phyloP scores from a whole-genome alignment of 2,888 invertebrate species.

The Polietes domitor region DNA sequence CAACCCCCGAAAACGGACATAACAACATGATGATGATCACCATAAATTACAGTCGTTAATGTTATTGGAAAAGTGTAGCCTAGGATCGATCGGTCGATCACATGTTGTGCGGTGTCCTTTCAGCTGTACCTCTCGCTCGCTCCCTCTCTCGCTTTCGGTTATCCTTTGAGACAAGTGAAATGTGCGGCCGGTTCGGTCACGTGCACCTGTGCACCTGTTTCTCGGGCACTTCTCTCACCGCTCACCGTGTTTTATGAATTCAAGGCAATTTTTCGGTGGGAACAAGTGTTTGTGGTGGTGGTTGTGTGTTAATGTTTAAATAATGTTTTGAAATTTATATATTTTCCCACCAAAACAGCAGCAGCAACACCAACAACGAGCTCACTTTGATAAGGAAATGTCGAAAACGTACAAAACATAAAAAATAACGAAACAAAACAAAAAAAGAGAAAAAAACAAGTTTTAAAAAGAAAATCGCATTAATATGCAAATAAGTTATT shows the following conservation, averaged over 20 bases:
- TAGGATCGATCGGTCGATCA: constrained; percentile 43
- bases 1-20: constrained; percentile 50
- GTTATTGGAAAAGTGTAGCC: constrained; percentile 3
- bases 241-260: not conserved
- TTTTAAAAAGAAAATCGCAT: constrained; percentile 43
- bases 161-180: not conserved
- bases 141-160: not conserved
- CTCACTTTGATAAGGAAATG: constrained; percentile 43
- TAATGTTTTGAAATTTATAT: constrained; percentile 14
- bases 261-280: constrained; percentile 63
- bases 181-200: constrained; percentile 33
- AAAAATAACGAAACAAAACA: not conserved
- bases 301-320: not conserved
- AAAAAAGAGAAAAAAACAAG: constrained; percentile 20
- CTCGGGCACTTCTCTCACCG: not conserved
- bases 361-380: constrained; percentile 3
- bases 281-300: constrained; percentile 64
- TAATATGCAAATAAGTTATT: constrained; percentile 56
- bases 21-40: constrained; percentile 39
- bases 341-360: constrained; percentile 60
- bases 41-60: not conserved
- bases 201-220: constrained; percentile 67
- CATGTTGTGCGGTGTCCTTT: constrained; percentile 19
- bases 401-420: not conserved
- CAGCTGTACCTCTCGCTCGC: not conserved